A percentile compares a stretch with the other conserved stretches of the same genome.
Conservation (phyloP, 2,113 vertebrate species). For the Butorides virescens region DNA sequence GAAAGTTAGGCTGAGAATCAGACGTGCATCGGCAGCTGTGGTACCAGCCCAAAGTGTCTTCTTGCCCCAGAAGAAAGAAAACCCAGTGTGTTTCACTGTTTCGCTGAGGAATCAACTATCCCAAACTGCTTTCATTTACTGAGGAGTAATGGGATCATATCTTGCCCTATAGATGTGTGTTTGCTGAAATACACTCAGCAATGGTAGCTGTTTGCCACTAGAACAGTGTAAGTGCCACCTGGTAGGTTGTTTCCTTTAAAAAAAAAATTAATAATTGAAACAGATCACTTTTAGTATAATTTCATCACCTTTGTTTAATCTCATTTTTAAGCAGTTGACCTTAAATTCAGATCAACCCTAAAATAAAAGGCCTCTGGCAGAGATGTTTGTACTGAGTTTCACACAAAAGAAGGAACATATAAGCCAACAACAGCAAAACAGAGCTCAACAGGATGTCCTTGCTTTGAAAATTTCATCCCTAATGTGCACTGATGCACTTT, state of each 20-base stretch:
- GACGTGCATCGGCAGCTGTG: neutral
- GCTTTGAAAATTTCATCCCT: slow-evolving; percentile 20
- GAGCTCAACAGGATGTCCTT: neutral
- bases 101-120: neutral
- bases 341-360: slow-evolving; percentile 17
- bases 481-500: neutral
- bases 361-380: neutral
- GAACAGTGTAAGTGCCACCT: neutral
- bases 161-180: neutral
- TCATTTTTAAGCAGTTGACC: neutral
- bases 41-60: neutral
- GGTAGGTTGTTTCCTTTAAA: neutral
- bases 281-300: neutral
- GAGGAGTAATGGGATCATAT: neutral
- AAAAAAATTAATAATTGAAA: neutral
- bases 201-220: neutral
- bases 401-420: neutral
- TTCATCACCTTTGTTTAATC: neutral
- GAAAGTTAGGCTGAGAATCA: neutral
- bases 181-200: neutral
- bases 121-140: neutral
- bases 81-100: neutral
- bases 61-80: neutral
- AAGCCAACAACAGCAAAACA: neutral
- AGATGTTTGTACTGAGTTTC: neutral